Evolutionary conservation across 2,888 invertebrate genomes (phyloP).

Genomic region (Nemapogon koenigi): DNA sequence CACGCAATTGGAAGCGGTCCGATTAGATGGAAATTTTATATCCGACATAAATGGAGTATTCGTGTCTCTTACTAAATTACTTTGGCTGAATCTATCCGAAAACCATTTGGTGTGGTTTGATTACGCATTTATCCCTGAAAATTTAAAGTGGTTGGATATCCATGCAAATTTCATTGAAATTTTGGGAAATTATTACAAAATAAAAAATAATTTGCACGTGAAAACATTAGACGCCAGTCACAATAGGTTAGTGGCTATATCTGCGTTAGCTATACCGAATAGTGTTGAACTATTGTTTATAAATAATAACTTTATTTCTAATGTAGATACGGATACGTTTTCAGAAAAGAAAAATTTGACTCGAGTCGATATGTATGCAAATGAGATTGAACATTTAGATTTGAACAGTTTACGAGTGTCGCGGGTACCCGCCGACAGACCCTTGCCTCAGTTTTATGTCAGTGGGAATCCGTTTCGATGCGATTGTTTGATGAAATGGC

Average conservation of each 20-base stretch:
- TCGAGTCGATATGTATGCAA: constrained; percentile 89
- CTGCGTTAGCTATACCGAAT: constrained; percentile 83
- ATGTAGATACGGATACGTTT: constrained; percentile 83
- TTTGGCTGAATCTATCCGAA: constrained; percentile 89
- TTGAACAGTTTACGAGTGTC: constrained; percentile 80
- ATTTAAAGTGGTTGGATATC: constrained; percentile 88
- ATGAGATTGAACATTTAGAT: constrained; percentile 82
- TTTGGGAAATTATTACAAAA: constrained; percentile 86
- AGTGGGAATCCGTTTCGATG: constrained; percentile 94
- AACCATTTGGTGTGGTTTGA: constrained; percentile 94
- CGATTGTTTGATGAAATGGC: constrained; percentile 96
- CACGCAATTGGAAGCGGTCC: constrained; percentile 82
- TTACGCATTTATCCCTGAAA: constrained; percentile 88
- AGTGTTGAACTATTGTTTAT: constrained; percentile 87
- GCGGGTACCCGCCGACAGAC: constrained; percentile 71
- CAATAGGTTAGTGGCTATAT: constrained; percentile 82
- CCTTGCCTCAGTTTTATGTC: constrained; percentile 87
- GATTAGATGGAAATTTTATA: constrained; percentile 86
- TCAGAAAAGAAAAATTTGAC: constrained; percentile 82
- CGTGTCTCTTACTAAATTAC: constrained; percentile 79
- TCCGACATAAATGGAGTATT: constrained; percentile 91
- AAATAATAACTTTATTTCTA: constrained; percentile 86
- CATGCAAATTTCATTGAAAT: constrained; percentile 89
- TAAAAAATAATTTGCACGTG: constrained; percentile 78
- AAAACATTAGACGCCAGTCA: constrained; percentile 89